Conservation (phyloP, 1,140 invertebrate genomes). For the Ridgeia piscesae region DNA sequence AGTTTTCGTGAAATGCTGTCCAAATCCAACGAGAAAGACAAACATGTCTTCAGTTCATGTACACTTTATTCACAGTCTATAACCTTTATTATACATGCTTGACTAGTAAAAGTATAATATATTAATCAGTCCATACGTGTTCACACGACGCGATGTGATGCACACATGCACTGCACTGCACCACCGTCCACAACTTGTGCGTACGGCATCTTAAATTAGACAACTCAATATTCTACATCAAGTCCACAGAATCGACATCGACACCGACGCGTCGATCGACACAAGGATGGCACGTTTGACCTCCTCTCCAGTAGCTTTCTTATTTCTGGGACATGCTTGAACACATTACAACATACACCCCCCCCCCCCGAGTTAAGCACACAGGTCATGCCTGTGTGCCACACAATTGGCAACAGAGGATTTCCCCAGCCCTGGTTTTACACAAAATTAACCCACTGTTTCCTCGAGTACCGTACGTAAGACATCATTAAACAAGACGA, state of each 20-base stretch:
- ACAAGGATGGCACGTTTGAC: background rate
- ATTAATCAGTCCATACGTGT: background rate
- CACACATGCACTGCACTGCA: too few relatives aligned
- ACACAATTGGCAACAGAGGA: background rate
- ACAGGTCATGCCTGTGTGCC: background rate
- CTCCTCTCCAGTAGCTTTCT: background rate
- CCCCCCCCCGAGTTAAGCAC: background rate
- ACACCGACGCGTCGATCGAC: background rate
- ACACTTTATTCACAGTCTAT: conserved; percentile 3
- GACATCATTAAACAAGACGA: background rate
- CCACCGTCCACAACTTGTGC: background rate
- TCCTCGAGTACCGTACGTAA: background rate
- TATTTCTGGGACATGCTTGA: background rate
- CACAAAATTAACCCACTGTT: background rate
- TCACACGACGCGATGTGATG: background rate
- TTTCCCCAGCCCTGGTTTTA: background rate
- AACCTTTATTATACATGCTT: conserved; percentile 6
- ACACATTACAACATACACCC: conserved; percentile 5
- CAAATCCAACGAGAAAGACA: background rate
- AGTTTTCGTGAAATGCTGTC: too few relatives aligned
- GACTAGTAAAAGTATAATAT: conserved; percentile 5
- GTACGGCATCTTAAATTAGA: background rate
- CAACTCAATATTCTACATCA: background rate
- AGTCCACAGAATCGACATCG: background rate
- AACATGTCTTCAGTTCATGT: background rate